Conservation (phyloP, 2,888 invertebrate genomes). For the Odontothrips loti region DNA sequence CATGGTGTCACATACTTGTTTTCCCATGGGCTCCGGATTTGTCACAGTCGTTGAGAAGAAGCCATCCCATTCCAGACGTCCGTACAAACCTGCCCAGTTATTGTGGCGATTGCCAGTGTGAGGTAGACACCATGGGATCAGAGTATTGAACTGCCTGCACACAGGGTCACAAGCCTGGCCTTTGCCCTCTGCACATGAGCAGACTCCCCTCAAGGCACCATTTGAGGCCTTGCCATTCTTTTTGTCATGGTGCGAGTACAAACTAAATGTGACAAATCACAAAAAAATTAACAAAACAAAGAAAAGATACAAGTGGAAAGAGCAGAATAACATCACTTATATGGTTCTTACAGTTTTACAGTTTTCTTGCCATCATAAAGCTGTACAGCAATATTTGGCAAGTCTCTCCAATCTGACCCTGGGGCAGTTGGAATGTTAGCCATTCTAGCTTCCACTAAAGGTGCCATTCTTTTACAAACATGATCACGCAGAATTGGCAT, state of each 20-base stretch:
- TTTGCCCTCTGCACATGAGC: slow-evolving; percentile 63
- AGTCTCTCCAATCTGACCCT: slow-evolving; percentile 81
- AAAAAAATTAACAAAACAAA: slow-evolving; percentile 27
- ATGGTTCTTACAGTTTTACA: slow-evolving; percentile 53
- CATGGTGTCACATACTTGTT: slow-evolving; percentile 55
- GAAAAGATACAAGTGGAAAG: slow-evolving; percentile 13
- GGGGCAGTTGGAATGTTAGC: slow-evolving; percentile 65
- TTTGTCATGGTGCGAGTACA: slow-evolving; percentile 54
- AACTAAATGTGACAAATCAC: slow-evolving; percentile 42
- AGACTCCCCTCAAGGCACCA: slow-evolving; percentile 65
- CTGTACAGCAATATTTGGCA: slow-evolving; percentile 69
- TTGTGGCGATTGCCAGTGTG: slow-evolving; percentile 82
- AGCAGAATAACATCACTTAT: neutral
- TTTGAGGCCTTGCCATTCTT: slow-evolving; percentile 51
- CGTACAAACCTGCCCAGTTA: slow-evolving; percentile 83
- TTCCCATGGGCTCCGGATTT: slow-evolving; percentile 87
- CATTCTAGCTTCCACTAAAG: slow-evolving; percentile 73
- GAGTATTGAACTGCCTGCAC: slow-evolving; percentile 74
- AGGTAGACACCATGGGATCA: slow-evolving; percentile 85
- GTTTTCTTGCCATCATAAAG: slow-evolving; percentile 66
- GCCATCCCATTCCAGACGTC: slow-evolving; percentile 74
- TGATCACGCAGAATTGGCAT: slow-evolving; percentile 64
- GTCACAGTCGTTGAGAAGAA: slow-evolving; percentile 80
- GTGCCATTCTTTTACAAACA: slow-evolving; percentile 78
- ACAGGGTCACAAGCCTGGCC: slow-evolving; percentile 56